A percentile compares a stretch with the other conserved stretches of the same genome.
phyloP scores from a whole-genome alignment of 1,140 invertebrate species.

The Pinna nobilis region DNA sequence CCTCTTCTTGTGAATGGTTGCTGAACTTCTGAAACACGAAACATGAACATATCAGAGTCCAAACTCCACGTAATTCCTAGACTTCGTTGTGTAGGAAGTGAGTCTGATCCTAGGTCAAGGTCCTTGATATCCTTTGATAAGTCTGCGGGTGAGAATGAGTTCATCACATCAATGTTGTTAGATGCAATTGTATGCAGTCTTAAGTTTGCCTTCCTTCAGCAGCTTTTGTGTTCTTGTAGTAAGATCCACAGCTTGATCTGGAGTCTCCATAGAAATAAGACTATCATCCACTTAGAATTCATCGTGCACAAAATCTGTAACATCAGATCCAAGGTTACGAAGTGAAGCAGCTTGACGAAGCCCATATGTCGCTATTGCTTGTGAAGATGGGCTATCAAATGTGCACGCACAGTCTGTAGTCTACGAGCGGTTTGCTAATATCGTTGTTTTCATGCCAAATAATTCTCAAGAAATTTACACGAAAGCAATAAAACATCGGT shows the following conservation, averaged over 20 bases:
- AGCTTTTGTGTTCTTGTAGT: background rate
- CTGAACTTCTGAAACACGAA: background rate
- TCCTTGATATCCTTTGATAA: constrained; percentile 4
- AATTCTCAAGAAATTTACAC: background rate
- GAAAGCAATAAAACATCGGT: background rate
- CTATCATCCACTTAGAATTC: constrained; percentile 4
- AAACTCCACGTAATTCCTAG: background rate
- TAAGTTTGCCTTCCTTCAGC: background rate
- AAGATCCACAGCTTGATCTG: background rate
- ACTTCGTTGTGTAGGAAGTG: background rate
- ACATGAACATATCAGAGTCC: constrained; percentile 1
- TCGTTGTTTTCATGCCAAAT: background rate
- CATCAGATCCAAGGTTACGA: background rate
- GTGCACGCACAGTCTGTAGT: background rate
- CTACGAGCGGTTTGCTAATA: background rate
- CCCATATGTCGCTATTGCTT: background rate
- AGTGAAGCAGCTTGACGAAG: background rate
- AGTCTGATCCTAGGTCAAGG: constrained; percentile 3
- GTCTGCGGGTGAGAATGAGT: constrained; percentile 1
- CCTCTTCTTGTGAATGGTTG: background rate
- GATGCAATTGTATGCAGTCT: background rate
- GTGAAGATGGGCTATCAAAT: background rate
- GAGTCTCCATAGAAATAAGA: background rate
- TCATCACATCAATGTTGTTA: background rate
- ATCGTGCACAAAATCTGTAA: constrained; percentile 1